Evolutionary conservation across 2,113 vertebrate species (phyloP).

Genomic region (Pollimyrus isidori): DNA sequence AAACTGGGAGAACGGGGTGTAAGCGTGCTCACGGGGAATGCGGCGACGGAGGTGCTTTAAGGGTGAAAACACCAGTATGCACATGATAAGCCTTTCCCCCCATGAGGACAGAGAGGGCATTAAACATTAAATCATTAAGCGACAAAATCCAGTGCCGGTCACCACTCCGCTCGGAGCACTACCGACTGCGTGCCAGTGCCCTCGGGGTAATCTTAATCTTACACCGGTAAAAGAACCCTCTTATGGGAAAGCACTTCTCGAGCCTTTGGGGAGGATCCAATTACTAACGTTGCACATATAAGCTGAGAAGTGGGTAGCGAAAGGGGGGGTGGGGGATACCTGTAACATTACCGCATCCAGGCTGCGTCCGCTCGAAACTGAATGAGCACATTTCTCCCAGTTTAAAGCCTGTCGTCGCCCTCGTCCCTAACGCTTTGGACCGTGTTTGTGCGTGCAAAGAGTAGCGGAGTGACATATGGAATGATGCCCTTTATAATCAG

Average conservation of each 20-base stretch:
- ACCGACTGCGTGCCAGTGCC: background rate
- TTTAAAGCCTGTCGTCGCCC: background rate
- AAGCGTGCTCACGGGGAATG: background rate
- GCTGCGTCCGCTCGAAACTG: background rate
- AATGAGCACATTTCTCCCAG: background rate
- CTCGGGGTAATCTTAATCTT: background rate
- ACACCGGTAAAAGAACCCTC: background rate
- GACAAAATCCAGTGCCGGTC: background rate
- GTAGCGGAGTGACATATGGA: background rate
- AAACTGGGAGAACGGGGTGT: background rate
- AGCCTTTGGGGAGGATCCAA: background rate
- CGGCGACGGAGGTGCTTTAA: background rate
- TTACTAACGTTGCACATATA: conserved; percentile 6
- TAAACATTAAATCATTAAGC: background rate
- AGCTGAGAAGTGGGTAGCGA: background rate
- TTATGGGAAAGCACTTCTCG: background rate
- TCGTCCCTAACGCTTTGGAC: background rate
- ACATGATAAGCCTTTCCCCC: background rate
- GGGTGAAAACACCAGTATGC: background rate
- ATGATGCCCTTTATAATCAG: background rate
- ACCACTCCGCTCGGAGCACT: background rate
- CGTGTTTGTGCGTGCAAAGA: background rate
- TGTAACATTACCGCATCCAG: background rate
- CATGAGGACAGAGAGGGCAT: background rate
- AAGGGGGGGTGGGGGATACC: background rate